A percentile compares a stretch with the other conserved stretches of the same genome.
These are phyloP conservation scores for Penaeus vannamei DNA, from an alignment of 1,140 invertebrate genomes.

Conservation along the genomic window DNA sequence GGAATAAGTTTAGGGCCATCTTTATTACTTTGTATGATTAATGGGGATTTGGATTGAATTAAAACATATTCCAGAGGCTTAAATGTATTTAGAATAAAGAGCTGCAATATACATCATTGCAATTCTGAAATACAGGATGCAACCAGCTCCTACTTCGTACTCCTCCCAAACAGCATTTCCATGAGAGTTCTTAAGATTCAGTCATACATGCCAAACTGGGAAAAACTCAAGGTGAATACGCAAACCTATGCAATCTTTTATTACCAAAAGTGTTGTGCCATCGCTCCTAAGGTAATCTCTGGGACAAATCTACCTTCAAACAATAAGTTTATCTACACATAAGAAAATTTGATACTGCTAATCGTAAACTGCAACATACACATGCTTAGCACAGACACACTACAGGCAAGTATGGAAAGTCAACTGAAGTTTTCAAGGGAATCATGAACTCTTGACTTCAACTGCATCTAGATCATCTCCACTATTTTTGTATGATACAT, in stretches of 20 bases:
- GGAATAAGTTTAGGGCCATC: no score
- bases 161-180: conserved; percentile 33
- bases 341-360: conserved; percentile 24
- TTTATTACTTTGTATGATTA: no score
- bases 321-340: conserved; percentile 18
- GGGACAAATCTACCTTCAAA: conserved; percentile 33
- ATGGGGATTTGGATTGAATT: background rate
- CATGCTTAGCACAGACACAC: background rate
- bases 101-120: conserved; percentile 37
- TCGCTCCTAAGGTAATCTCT: background rate
- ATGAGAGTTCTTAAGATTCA: conserved; percentile 23
- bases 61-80: conserved; percentile 11
- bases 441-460: background rate
- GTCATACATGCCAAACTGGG: conserved; percentile 4
- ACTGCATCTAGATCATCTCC: no score
- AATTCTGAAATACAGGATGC: conserved; percentile 39
- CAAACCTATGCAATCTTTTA: conserved; percentile 14
- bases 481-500: no score
- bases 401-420: conserved; percentile 18
- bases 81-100: conserved; percentile 46
- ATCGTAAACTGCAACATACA: conserved; percentile 8
- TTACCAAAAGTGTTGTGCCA: background rate
- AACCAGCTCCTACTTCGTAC: conserved; percentile 31
- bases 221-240: conserved; percentile 26
- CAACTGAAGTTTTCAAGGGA: background rate